Evolutionary conservation across 1,140 invertebrate genomes (phyloP).

Genomic region (Oedothorax gibbosus): DNA sequence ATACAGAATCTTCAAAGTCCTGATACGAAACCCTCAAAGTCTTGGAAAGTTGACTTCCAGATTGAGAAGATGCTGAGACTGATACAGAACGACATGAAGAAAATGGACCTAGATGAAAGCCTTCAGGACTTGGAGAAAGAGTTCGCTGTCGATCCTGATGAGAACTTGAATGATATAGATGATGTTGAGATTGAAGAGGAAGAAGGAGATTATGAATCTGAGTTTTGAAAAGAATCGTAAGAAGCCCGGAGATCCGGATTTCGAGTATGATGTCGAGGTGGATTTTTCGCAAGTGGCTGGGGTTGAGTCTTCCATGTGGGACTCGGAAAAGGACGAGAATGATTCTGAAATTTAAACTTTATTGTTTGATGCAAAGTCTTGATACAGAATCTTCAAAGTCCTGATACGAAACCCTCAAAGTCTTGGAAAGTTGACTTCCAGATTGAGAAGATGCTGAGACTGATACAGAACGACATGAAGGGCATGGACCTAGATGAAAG

Average conservation of each 20-base stretch:
- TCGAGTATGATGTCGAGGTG: slow-evolving; percentile 70
- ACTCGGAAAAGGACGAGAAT: slow-evolving; percentile 50
- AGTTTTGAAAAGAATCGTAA: slow-evolving; percentile 69
- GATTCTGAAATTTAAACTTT: too few species aligned
- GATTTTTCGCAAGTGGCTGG: slow-evolving; percentile 64
- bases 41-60: background rate
- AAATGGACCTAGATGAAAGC: slow-evolving; percentile 63
- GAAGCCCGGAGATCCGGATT: slow-evolving; percentile 69
- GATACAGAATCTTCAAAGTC: background rate
- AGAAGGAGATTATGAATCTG: slow-evolving; percentile 70
- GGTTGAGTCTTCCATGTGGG: slow-evolving; percentile 54
- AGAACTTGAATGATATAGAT: slow-evolving; percentile 71
- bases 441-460: background rate
- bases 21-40: too few species aligned
- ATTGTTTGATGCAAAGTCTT: background rate
- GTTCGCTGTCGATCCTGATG: slow-evolving; percentile 68
- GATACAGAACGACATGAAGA: slow-evolving; percentile 63
- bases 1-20: background rate
- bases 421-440: too few species aligned
- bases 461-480: slow-evolving; percentile 1
- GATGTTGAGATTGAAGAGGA: slow-evolving; percentile 68
- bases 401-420: too few species aligned
- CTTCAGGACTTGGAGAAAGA: slow-evolving; percentile 62
- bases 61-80: background rate
- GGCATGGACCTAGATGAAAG: slow-evolving; percentile 63